Evolutionary conservation across 2,113 vertebrate genomes (phyloP), one percentile per base, ranked within the genome.

Genomic region (Megaleporinus macrocephalus): DNA sequence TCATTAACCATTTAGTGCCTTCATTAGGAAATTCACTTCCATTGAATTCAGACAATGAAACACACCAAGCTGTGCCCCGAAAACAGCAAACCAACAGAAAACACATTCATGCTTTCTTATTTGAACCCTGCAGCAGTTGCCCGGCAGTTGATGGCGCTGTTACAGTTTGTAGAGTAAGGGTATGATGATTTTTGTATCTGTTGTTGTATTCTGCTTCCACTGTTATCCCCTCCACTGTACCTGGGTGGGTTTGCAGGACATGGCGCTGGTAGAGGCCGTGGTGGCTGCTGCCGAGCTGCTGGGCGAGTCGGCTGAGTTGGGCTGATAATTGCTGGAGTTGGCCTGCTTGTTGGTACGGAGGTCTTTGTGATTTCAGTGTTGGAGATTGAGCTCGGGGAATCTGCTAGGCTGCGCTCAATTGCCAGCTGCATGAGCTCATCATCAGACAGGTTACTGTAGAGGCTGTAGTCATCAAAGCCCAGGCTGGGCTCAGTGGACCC

Each of bases 361-460:
- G 73, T 77, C 57, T 92, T 93, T 51, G 91, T 90, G 82, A 83
- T 86, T 68, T 86, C 83, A 65, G 86, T 89, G 0, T 82, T 26
- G 0, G 86, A 7, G 24, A 36, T n/a, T 11, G 85, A 68, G 74
- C 55, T 55, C 10, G 76, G 78, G 22, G 90, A 89, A 36, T 95
- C 94, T 0, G 81, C 83, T 47, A 97, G 75, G 83, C 95, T 96
- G 89, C 94, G 95, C 84, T 95, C 94, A 0, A 96, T 95, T 82
- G 95, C 96, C 94, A 96, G 91, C 87, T 96, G 93, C 63, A 96
- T 87, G 20, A 96, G 93, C 78, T 96, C 95, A 0, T 96, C 95
- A 85, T 96, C 95, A 0, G 94, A 95, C 86, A 98, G 85, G 81
- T 95, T 94, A 26, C 93, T 90, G 72, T 96, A 98, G 57, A 96